These are phyloP conservation scores for Lethocerus indicus DNA, from an alignment of 1,140 invertebrate species.

Conservation along the genomic window DNA sequence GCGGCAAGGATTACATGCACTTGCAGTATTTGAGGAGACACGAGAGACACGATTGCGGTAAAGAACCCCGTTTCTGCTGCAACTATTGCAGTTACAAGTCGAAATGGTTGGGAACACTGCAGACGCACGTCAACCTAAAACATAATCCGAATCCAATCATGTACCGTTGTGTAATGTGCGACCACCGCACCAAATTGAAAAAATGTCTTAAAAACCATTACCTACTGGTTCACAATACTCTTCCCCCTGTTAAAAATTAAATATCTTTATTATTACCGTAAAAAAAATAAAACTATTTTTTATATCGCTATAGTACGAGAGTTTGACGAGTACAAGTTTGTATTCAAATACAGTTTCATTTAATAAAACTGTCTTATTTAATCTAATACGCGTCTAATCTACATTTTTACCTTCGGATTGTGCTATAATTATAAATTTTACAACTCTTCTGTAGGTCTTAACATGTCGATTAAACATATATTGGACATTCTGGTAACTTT, in stretches of 20 bases:
- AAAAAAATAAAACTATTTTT: slow-evolving; percentile 1
- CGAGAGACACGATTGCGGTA: slow-evolving; percentile 26
- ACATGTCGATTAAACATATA: too few relatives aligned
- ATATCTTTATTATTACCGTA: too few relatives aligned
- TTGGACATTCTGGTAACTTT: too few relatives aligned
- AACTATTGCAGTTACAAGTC: not conserved
- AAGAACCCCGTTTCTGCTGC: slow-evolving; percentile 32
- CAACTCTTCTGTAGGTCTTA: too few relatives aligned
- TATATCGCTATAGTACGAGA: not conserved
- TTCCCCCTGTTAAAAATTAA: not conserved
- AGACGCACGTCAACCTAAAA: not conserved
- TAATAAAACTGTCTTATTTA: too few relatives aligned
- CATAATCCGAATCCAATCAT: not conserved
- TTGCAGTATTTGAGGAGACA: slow-evolving; percentile 22
- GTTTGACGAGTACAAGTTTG: too few relatives aligned
- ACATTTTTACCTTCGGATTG: too few relatives aligned
- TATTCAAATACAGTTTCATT: too few relatives aligned
- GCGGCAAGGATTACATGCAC: slow-evolving; percentile 38
- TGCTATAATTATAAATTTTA: too few relatives aligned
- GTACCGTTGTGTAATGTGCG: slow-evolving; percentile 30
- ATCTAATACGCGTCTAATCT: too few relatives aligned
- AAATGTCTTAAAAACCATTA: too few relatives aligned
- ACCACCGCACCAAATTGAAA: slow-evolving; percentile 35
- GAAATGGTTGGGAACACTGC: not conserved
- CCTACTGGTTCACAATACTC: slow-evolving; percentile 19